These are phyloP conservation scores for Phyllopteryx taeniolatus DNA, from an alignment of 2,113 vertebrate genomes.

Conservation along the genomic window DNA sequence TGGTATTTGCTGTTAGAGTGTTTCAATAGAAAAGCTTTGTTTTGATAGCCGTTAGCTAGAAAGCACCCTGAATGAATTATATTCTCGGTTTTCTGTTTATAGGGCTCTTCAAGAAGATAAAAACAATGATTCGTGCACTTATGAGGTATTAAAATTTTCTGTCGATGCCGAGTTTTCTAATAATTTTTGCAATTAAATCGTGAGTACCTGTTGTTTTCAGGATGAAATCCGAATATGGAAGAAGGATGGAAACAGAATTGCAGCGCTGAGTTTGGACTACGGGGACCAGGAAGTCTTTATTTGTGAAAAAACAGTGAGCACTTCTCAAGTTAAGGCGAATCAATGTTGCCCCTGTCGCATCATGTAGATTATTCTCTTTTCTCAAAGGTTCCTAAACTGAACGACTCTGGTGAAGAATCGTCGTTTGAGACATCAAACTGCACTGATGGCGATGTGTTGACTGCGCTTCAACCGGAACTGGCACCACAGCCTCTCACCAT, in stretches of 20 bases:
- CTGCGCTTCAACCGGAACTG: constrained; percentile 41
- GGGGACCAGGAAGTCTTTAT: constrained; percentile 71
- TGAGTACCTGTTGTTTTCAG: constrained; percentile 65
- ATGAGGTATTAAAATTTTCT: constrained; percentile 36
- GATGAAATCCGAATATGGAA: constrained; percentile 76
- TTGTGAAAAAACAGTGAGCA: constrained; percentile 81
- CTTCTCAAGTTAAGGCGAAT: neutral
- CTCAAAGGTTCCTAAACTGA: constrained; percentile 47
- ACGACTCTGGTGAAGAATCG: constrained; percentile 28
- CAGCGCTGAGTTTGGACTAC: constrained; percentile 71
- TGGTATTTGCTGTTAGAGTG: too few relatives aligned
- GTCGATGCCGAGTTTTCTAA: neutral
- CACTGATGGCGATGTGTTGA: constrained; percentile 29
- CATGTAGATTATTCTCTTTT: neutral
- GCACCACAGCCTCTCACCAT: constrained; percentile 75
- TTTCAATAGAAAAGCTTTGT: neutral
- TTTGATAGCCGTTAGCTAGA: neutral
- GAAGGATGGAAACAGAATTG: constrained; percentile 55
- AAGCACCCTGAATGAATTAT: neutral
- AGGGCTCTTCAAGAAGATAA: constrained; percentile 47
- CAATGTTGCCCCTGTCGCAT: neutral
- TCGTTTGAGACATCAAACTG: constrained; percentile 42
- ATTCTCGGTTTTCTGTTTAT: neutral
- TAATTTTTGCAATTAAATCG: neutral
- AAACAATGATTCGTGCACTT: constrained; percentile 11